A percentile compares a stretch with the other conserved stretches of the same genome.
These are phyloP conservation scores for Eupithecia subfuscata DNA, from an alignment of 2,888 invertebrate genomes.

Conservation along the genomic window DNA sequence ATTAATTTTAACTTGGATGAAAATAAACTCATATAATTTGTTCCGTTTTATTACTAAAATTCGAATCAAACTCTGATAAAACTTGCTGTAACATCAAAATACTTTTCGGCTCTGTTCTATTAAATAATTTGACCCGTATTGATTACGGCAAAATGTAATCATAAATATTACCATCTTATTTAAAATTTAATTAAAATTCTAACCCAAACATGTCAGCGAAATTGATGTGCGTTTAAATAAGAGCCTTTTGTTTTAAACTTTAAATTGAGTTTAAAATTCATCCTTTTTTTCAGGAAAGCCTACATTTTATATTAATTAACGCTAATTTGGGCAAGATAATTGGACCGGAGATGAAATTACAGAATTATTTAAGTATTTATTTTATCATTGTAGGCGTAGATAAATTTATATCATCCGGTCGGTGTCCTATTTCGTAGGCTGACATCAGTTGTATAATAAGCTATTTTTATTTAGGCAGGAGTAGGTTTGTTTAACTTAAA, in stretches of 20 bases:
- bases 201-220: not conserved
- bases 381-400: not conserved
- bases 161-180: not conserved
- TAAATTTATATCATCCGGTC: not conserved
- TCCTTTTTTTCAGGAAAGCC: constrained; percentile 22
- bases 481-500: not conserved
- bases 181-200: not conserved
- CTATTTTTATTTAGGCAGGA: not conserved
- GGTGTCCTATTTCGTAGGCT: not conserved
- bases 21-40: too few species aligned
- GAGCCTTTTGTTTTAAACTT: not conserved
- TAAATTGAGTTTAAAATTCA: constrained; percentile 32
- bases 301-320: constrained; percentile 28
- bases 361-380: not conserved
- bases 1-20: not conserved
- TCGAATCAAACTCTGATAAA: too few species aligned
- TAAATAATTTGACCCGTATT: not conserved
- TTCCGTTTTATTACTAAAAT: too few species aligned
- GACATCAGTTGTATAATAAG: not conserved
- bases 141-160: not conserved
- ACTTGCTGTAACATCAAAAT: not conserved
- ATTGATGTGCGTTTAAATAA: not conserved
- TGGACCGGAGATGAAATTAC: constrained; percentile 9
- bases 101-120: not conserved
- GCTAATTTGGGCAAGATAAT: constrained; percentile 9